Base-by-base conservation (phyloP, 2,797 vertebrate genomes). In the Molossus molossus region DNA sequence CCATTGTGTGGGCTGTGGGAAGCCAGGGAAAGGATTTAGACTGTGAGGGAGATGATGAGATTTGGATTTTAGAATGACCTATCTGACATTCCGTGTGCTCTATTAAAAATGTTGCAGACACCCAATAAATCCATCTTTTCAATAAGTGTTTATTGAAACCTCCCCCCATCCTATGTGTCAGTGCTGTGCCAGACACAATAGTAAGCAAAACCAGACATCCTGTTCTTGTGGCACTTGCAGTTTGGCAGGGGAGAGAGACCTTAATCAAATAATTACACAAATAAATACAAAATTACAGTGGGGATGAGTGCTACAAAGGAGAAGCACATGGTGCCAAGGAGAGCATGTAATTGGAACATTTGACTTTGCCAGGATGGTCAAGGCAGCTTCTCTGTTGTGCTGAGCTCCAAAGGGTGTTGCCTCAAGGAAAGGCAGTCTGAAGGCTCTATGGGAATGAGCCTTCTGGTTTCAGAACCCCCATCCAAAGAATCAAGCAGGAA, bases 191-290 rank as follows among this genome's bases (percentile, higher is more conserved):
- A 93, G 90, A 88, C 57, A 81, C 87, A 93, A 79, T 29, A 90
- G 73, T 53, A 93, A 86, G 73, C 79, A 94, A 92, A 96, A 80
- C 62, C 77, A 96, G 96, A 95, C 92, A 95, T 95, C 58, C 37
- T 96, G 94, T 96, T 96, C 81, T 91, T 92, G 53, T 80, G 81
- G 87, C 79, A 92, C 94, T 94, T 94, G 75, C 79, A 91, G 77
- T 94, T 96, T 97, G 97, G 96, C 95, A 92, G 27, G 79, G 60
- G 65, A 97, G 90, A 94, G 15, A 90, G 92, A 92, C 69, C 83
- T 94, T 94, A 96, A 95, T 96, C 73, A 95, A 95, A 83, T 95
- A 92, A 97, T 96, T 93, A 85, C 50, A 96, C 84, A 87, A 93
- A 95, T 91, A 94, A 96, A 94, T 65, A 85, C 53, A 92, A 94